These are phyloP conservation scores for Falco concolor DNA, from an alignment of 2,797 vertebrate genomes.

Conservation along the genomic window DNA sequence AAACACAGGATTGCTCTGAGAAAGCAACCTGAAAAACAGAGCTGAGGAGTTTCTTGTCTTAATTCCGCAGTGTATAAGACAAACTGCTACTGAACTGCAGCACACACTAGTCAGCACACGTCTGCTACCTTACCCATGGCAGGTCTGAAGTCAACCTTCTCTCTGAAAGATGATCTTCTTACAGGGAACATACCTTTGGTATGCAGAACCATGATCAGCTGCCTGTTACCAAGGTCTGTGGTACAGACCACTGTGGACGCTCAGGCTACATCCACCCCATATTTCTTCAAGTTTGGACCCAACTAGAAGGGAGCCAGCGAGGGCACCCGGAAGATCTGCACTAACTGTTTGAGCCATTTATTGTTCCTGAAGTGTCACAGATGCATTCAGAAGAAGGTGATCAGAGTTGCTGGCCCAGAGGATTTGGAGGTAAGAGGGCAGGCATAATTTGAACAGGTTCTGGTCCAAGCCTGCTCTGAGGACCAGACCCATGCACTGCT, in stretches of 20 bases:
- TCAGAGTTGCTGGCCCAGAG: background rate
- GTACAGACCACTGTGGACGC: background rate
- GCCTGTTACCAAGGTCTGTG: background rate
- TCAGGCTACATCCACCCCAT: background rate
- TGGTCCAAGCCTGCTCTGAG: background rate
- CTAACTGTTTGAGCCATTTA: background rate
- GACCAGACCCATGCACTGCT: accelerated
- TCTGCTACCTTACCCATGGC: background rate
- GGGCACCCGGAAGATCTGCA: background rate
- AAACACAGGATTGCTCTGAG: background rate
- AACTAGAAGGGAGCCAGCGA: background rate
- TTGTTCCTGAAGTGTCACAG: background rate
- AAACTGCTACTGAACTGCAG: background rate
- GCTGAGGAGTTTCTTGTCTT: background rate
- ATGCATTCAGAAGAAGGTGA: background rate
- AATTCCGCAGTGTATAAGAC: background rate
- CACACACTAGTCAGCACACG: background rate
- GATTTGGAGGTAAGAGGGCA: background rate
- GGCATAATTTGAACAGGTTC: background rate
- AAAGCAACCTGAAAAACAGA: background rate
- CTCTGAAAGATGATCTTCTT: background rate
- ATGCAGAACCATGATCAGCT: background rate
- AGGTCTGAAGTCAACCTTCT: background rate
- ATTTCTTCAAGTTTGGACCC: background rate
- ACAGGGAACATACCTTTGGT: background rate